A percentile compares a stretch with the other conserved stretches of the same genome.
These are phyloP conservation scores for Sisor rabdophorus DNA, from an alignment of 2,113 vertebrate species.

Conservation along the genomic window DNA sequence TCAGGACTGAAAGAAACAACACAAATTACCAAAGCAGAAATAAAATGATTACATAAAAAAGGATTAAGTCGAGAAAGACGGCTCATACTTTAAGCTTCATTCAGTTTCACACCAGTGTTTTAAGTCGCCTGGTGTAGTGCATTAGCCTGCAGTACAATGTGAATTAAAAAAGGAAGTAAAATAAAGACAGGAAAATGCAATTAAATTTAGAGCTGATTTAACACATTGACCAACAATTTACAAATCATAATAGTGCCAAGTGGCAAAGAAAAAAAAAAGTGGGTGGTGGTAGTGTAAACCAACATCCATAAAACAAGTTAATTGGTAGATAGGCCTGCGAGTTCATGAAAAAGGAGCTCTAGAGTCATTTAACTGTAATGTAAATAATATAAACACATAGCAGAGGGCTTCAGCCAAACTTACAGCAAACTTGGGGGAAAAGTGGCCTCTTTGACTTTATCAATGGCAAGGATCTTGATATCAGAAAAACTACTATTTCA, in stretches of 20 bases:
- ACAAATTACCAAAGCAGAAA: constrained; percentile 12
- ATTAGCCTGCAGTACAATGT: constrained; percentile 4
- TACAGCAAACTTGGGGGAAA: no score
- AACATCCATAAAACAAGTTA: constrained; percentile 29
- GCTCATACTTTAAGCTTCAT: constrained; percentile 23
- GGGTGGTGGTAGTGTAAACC: constrained; percentile 50
- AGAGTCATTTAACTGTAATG: constrained; percentile 20
- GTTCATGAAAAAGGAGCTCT: background rate
- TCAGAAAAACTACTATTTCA: no score
- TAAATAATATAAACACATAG: constrained; percentile 21
- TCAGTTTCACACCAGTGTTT: constrained; percentile 32
- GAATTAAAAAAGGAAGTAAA: constrained; percentile 6
- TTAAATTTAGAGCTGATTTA: constrained; percentile 16
- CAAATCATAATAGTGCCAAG: constrained; percentile 59
- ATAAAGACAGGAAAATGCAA: constrained; percentile 27
- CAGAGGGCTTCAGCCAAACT: no score
- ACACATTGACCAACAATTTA: constrained; percentile 52
- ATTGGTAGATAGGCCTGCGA: constrained; percentile 23
- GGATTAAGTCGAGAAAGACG: constrained; percentile 24
- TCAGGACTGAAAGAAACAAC: background rate
- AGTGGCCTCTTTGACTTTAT: no score
- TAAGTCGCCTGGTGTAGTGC: constrained; percentile 22
- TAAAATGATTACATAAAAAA: constrained; percentile 19
- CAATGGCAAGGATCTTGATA: no score
- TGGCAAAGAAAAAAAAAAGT: constrained; percentile 61